Conservation (phyloP, 2,113 vertebrate species). For the Proteles cristata region DNA sequence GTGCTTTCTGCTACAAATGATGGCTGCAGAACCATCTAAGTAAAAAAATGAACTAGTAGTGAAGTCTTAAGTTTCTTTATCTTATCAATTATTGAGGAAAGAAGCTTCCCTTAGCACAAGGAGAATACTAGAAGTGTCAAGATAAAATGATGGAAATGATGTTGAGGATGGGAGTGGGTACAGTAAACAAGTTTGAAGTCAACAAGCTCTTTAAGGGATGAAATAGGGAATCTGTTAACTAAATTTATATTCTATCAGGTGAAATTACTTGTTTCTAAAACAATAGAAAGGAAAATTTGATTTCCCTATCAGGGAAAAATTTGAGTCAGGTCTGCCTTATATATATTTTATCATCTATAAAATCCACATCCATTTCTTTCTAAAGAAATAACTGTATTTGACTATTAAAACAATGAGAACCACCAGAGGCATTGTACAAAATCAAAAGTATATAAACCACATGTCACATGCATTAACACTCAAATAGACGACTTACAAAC, state of each 20-base stretch:
- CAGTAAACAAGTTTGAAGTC: not conserved
- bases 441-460: conserved; percentile 10
- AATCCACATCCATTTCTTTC: conserved; percentile 42
- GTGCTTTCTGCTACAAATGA: conserved; percentile 80
- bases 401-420: not conserved
- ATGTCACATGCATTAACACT: not conserved
- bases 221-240: not conserved
- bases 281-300: conserved; percentile 53
- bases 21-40: conserved; percentile 74
- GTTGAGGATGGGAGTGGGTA: not conserved
- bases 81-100: conserved; percentile 84
- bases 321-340: conserved; percentile 28
- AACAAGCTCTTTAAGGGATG: conserved; percentile 40
- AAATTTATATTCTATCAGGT: conserved; percentile 43
- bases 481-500: not conserved
- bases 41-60: conserved; percentile 76
- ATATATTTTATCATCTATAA: not conserved
- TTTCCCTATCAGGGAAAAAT: conserved; percentile 40
- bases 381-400: conserved; percentile 22
- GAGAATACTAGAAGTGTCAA: conserved; percentile 76
- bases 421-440: conserved; percentile 23
- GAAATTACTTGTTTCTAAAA: conserved; percentile 65
- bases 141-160: conserved; percentile 55
- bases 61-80: conserved; percentile 81
- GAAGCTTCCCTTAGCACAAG: conserved; percentile 44